Base-by-base conservation (phyloP, 2,797 vertebrate genomes). In the Ibycter americanus region DNA sequence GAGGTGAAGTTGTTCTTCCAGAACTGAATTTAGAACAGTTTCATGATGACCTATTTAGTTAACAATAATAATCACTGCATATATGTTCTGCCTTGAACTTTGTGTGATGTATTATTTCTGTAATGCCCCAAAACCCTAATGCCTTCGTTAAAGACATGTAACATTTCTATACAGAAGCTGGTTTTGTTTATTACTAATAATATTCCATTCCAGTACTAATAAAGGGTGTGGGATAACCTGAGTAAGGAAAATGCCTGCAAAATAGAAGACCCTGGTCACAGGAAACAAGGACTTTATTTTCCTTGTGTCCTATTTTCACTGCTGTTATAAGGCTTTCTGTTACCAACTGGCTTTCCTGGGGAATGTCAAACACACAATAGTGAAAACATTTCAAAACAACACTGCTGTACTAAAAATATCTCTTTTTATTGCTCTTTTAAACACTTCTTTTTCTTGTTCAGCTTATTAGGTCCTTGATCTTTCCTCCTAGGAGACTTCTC, bases 361-460 rank as follows among this genome's bases (percentile, higher is more conserved):
- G 36, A 94, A 77, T 46, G 78, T 59, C 92, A 85, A 89, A 65
- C n/a, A 51, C 56, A 66, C 42, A 74, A 47, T 20, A 79, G 63
- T n/a, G 51, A 94, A 91, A 96, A 70, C 32, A 89, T 79, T 86
- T 54, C 67, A 70, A 81, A 95, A 62, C 34, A 71, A n/a, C 29
- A 17, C 40, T 84, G 80, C 63, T 93, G 4, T 62, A 62, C 80
- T 90, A 94, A 88, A 95, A 91, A 83, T 78, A 77, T 10, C 32
- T 83, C 16, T 32, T 67, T 74, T 80, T 86, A 83, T 70, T 96
- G n/a, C 71, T 87, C 56, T 67, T 87, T 67, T 40, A 73, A 95
- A 73, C 27, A 36, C 19, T 78, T 55, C 5, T 66, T 65, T 87
- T 80, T 84, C 42, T 44, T 77, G 76, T 84, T 52, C 68, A 51